A percentile compares a stretch with the other conserved stretches of the same genome.
Evolutionary conservation across 2,113 vertebrate genomes (phyloP).

Genomic region (Grantiella picta): DNA sequence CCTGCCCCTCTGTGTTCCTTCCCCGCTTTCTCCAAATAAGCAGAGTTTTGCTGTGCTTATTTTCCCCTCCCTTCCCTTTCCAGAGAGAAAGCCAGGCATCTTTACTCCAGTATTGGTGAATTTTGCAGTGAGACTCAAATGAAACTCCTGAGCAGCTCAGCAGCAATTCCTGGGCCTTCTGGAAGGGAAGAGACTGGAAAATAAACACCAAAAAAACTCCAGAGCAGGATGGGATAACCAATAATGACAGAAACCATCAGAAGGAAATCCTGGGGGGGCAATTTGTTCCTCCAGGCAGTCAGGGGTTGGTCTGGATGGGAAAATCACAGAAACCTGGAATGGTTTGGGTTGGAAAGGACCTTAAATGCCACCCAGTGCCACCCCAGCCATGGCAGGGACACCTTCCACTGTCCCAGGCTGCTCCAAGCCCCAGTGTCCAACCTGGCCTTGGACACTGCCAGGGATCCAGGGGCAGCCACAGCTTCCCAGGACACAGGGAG

Average conservation of each 20-base stretch:
- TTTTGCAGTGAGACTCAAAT: neutral
- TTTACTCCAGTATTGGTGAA: neutral
- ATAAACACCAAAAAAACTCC: accelerated
- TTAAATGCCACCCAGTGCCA: accelerated
- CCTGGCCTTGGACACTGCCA: neutral
- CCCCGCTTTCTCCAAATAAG: neutral
- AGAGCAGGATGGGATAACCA: neutral
- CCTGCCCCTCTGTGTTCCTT: neutral
- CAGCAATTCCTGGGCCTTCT: neutral
- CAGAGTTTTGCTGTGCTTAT: neutral
- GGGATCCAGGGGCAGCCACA: neutral
- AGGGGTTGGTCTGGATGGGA: accelerated
- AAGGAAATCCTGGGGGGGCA: accelerated
- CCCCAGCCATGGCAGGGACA: neutral
- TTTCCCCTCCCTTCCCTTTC: neutral
- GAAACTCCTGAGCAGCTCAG: neutral
- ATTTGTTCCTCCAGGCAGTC: accelerated
- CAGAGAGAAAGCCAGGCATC: neutral
- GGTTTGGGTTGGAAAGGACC: neutral
- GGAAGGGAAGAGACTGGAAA: neutral
- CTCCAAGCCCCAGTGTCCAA: neutral
- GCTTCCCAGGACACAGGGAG: neutral
- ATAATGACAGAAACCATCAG: accelerated
- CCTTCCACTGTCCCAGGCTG: neutral
- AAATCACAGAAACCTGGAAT: neutral